These are phyloP conservation scores for Cherax destructor DNA, from an alignment of 1,140 invertebrate species.

Conservation along the genomic window DNA sequence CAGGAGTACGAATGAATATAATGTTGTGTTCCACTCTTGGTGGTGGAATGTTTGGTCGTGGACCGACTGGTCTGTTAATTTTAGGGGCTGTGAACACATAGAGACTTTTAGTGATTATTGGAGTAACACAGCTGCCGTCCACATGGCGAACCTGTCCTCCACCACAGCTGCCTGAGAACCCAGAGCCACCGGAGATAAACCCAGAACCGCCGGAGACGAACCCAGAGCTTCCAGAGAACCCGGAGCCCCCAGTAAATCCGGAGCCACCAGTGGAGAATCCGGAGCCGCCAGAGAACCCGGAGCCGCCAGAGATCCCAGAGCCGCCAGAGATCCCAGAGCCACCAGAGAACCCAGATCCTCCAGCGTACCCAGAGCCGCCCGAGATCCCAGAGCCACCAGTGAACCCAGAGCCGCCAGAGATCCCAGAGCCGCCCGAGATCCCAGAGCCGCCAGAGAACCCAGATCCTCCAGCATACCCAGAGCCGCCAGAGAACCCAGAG, in stretches of 20 bases:
- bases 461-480: too few relatives aligned
- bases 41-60: conserved; percentile 24
- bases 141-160: conserved; percentile 30
- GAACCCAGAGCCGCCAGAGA: background rate
- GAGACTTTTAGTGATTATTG: conserved; percentile 16
- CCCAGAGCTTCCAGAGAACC: background rate
- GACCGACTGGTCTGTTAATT: background rate
- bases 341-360: background rate
- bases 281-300: too few relatives aligned
- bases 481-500: too few relatives aligned
- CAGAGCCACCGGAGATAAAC: background rate
- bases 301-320: background rate
- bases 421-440: too few relatives aligned
- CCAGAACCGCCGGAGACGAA: too few relatives aligned
- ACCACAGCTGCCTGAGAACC: conserved; percentile 7
- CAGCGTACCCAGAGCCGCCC: background rate
- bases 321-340: background rate
- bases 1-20: conserved; percentile 52
- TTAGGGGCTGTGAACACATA: conserved; percentile 37
- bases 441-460: too few relatives aligned
- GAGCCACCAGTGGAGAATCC: too few relatives aligned
- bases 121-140: conserved; percentile 42
- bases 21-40: conserved; percentile 30
- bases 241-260: background rate
- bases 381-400: background rate